phyloP scores from a whole-genome alignment of 2,113 vertebrate genomes.

The Silurus glanis region DNA sequence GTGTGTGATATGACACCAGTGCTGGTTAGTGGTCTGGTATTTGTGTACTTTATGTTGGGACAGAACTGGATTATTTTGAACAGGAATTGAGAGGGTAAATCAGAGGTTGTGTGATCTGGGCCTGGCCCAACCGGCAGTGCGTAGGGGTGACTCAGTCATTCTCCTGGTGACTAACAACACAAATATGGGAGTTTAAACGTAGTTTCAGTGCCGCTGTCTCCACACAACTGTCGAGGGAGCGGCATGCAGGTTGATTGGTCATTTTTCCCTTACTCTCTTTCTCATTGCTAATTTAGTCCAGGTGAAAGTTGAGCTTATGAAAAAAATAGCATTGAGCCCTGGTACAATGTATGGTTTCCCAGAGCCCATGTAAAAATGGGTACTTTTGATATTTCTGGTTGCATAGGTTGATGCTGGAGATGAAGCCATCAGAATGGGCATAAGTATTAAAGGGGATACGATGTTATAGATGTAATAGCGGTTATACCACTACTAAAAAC shows the following conservation, averaged over 20 bases:
- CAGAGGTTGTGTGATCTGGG: conserved; percentile 32
- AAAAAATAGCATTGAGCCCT: conserved; percentile 15
- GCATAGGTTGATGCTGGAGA: conserved; percentile 8
- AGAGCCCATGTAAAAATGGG: conserved; percentile 29
- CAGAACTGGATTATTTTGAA: conserved; percentile 30
- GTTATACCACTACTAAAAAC: neutral
- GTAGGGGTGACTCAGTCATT: conserved; percentile 70
- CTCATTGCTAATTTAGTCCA: conserved; percentile 12
- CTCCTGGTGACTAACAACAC: conserved; percentile 69
- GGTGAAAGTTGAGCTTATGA: conserved; percentile 40
- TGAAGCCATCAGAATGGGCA: neutral
- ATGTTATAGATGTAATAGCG: neutral
- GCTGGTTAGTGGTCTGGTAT: conserved; percentile 1
- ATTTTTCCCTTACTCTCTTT: conserved; percentile 22
- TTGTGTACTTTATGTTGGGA: conserved; percentile 39
- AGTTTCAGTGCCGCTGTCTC: conserved; percentile 57
- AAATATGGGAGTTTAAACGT: conserved; percentile 67
- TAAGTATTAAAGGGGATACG: conserved; percentile 14
- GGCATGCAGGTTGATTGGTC: conserved; percentile 39
- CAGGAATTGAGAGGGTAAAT: conserved; percentile 23
- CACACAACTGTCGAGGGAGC: neutral
- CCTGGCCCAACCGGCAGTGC: conserved; percentile 1
- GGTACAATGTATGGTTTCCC: conserved; percentile 21
- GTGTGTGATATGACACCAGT: neutral
- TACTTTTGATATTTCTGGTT: conserved; percentile 28